Conservation (phyloP, 2,113 vertebrate species). For the Galbula dea region DNA sequence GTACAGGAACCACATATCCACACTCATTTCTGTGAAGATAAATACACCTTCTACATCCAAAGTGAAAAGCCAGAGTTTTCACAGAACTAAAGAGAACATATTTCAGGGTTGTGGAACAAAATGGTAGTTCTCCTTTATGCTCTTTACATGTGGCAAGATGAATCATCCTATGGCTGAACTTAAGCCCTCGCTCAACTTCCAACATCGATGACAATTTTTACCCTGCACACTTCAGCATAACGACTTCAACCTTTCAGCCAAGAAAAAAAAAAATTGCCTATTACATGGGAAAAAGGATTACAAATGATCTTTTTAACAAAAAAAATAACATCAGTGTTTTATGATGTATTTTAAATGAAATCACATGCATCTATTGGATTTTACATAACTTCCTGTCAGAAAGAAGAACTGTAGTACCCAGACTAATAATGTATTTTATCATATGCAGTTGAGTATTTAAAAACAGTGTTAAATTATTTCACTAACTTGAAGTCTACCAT, state of each 20-base stretch:
- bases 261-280: not conserved
- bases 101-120: not conserved
- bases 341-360: not conserved
- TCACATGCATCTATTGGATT: not conserved
- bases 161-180: not conserved
- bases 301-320: not conserved
- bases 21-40: slow-evolving; percentile 62
- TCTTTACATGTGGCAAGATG: not conserved
- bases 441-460: not conserved
- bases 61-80: slow-evolving; percentile 53
- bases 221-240: not conserved
- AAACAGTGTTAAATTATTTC: not conserved
- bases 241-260: not conserved
- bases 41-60: slow-evolving; percentile 36
- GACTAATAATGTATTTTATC: not conserved
- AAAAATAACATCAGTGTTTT: not conserved
- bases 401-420: not conserved
- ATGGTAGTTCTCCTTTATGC: not conserved
- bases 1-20: slow-evolving; percentile 62
- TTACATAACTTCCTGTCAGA: not conserved
- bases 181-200: not conserved
- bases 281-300: not conserved
- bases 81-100: not conserved
- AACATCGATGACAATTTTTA: not conserved
- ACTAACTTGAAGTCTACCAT: not conserved